Base-by-base conservation (phyloP, 2,113 vertebrate species). In the Neogale vison region DNA sequence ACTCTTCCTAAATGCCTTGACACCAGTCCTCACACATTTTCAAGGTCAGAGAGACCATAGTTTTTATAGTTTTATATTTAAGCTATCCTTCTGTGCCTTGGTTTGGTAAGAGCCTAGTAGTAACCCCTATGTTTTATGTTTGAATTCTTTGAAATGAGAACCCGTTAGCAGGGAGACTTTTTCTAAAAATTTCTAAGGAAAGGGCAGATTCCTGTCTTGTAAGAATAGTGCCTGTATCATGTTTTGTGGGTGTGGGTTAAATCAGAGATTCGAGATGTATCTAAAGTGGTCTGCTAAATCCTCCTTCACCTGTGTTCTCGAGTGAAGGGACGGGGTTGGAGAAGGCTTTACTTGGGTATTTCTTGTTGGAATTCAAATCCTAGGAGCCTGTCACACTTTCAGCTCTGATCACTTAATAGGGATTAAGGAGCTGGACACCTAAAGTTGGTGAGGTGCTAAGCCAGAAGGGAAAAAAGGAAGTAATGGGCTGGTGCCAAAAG, bases 121-220 rank as follows among this genome's bases (percentile, higher is more conserved):
- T 74, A 95, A 80, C 61, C 7, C 21, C 50, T 81, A 20, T 31
- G 36, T 82, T 92, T 96, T 72, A 55, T 50, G 42, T 96, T 82
- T 95, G 39, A 94, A 61, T 31, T 76, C 8, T 80, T 84, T 69
- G n/a, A 71, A 95, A 95, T 24, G 81, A 94, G 24, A 65, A 92
- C 24, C 15, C 24, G 47, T 24, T 80, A 52, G n/a, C 57, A 39
- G 47, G 59, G 24, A 65, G 9, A 82, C 14, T 87, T 76, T 94
- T 50, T 96, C 34, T 80, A 47, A 95, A 67, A n/a, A 79, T 92
- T 92, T 96, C n/a, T 76, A 93, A 88, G 76, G n/a, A 69, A 92
- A 85, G 21, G 52, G 26, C 82, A 93, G 36, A 89, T 24, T 95
- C 36, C 31, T 79, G 34, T 65, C 42, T 80, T 57, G 39, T 18